Evolutionary conservation across 2,113 vertebrate species (phyloP).

Genomic region (Echinops telfairi): DNA sequence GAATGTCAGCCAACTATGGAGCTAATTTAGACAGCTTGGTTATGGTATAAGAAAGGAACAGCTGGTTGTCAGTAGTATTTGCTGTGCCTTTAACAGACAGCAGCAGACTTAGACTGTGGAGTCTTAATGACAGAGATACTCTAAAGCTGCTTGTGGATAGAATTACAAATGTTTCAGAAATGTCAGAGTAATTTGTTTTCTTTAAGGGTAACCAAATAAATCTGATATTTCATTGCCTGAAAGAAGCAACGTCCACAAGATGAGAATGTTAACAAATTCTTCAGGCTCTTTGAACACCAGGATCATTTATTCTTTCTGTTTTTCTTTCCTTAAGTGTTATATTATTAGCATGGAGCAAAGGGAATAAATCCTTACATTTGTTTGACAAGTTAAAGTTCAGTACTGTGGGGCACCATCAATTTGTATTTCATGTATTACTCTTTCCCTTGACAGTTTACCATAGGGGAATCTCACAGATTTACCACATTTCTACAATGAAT

Average conservation of each 20-base stretch:
- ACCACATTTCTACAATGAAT: neutral
- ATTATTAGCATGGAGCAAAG: constrained; percentile 42
- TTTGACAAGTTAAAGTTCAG: constrained; percentile 45
- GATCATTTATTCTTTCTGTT: constrained; percentile 59
- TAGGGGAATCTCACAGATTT: neutral
- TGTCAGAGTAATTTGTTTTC: constrained; percentile 81
- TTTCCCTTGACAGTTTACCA: constrained; percentile 14
- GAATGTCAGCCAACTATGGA: constrained; percentile 69
- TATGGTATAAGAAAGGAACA: constrained; percentile 77
- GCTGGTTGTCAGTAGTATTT: constrained; percentile 82
- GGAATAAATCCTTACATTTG: constrained; percentile 58
- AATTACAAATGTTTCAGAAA: constrained; percentile 82
- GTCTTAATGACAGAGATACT: constrained; percentile 79
- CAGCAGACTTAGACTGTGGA: constrained; percentile 75
- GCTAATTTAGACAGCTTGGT: constrained; percentile 58
- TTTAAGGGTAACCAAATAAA: constrained; percentile 77
- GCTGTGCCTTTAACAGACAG: constrained; percentile 81
- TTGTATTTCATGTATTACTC: constrained; percentile 4
- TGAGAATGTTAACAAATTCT: constrained; percentile 39
- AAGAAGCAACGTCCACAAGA: constrained; percentile 40
- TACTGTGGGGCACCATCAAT: neutral
- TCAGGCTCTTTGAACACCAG: constrained; percentile 40
- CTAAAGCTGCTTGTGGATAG: constrained; percentile 76
- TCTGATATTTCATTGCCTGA: constrained; percentile 52
- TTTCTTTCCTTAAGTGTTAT: neutral